Conservation (phyloP, 1,140 invertebrate genomes). For the Caenorhabditis inopinata region DNA sequence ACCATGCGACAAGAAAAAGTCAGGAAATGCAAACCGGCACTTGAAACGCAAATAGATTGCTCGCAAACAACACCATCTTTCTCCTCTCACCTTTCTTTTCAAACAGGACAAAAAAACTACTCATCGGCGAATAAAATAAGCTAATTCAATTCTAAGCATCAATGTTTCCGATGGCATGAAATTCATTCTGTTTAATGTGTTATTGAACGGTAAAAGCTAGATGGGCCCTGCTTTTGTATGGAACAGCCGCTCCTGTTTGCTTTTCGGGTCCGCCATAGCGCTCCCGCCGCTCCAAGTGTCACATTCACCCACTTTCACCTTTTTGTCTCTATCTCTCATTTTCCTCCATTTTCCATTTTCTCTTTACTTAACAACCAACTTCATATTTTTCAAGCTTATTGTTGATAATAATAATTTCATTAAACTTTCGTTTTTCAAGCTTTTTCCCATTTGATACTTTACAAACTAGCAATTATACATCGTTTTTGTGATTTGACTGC, state of each 20-base stretch:
- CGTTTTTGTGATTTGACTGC: not conserved
- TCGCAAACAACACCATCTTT: not conserved
- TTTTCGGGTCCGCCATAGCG: constrained; percentile 23
- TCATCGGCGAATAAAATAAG: too few relatives aligned
- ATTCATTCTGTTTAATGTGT: constrained; percentile 13
- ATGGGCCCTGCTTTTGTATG: constrained; percentile 1
- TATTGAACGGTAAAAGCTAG: not conserved
- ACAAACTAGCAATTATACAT: not conserved
- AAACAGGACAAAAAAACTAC: not conserved
- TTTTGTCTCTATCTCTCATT: constrained; percentile 1
- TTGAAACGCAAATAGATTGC: constrained; percentile 25
- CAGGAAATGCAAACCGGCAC: not conserved
- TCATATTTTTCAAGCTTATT: not conserved
- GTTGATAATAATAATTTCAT: not conserved
- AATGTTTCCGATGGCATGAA: not conserved
- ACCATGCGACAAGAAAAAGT: not conserved
- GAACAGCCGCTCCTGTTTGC: constrained; percentile 8
- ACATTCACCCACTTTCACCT: constrained; percentile 4
- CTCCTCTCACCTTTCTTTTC: not conserved
- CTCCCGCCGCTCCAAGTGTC: constrained; percentile 26
- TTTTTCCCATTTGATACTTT: not conserved
- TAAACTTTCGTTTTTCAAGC: not conserved
- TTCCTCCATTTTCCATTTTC: not conserved
- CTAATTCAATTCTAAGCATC: not conserved
- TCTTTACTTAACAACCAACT: constrained; percentile 12